Evolutionary conservation across 2,113 vertebrate species (phyloP).

Genomic region (Aspidoscelis tigris): DNA sequence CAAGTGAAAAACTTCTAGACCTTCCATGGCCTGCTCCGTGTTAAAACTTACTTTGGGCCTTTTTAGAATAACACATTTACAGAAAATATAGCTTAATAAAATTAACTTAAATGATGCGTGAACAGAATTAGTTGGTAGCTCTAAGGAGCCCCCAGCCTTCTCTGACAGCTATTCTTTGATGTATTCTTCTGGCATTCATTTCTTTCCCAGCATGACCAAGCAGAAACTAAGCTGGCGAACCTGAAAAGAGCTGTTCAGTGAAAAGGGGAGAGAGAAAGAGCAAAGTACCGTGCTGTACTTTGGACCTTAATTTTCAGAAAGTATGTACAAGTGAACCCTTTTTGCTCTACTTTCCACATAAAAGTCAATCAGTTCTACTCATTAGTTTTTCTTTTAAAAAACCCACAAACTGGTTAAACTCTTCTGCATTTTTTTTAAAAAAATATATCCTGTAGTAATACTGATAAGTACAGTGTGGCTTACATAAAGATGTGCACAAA

Average conservation of each 20-base stretch:
- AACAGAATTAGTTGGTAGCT: constrained; percentile 22
- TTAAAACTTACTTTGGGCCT: constrained; percentile 19
- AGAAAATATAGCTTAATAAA: constrained; percentile 42
- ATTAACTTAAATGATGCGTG: neutral
- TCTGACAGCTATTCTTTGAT: neutral
- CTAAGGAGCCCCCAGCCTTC: neutral
- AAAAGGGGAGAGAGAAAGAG: neutral
- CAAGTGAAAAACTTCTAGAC: neutral
- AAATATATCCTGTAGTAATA: neutral
- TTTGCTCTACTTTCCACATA: neutral
- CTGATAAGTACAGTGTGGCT: neutral
- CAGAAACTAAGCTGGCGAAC: neutral
- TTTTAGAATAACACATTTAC: constrained; percentile 19
- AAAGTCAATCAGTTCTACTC: neutral
- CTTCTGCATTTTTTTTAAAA: neutral
- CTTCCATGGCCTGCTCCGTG: neutral
- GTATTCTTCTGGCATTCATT: neutral
- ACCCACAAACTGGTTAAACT: too few species aligned
- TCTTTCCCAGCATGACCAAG: neutral
- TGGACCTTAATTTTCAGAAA: neutral
- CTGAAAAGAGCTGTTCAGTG: neutral
- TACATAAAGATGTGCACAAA: too few species aligned
- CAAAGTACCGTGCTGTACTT: neutral
- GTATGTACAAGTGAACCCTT: neutral
- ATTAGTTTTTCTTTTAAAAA: neutral